Conservation (phyloP, 2,113 vertebrate genomes). For the Toxotes chatareus region DNA sequence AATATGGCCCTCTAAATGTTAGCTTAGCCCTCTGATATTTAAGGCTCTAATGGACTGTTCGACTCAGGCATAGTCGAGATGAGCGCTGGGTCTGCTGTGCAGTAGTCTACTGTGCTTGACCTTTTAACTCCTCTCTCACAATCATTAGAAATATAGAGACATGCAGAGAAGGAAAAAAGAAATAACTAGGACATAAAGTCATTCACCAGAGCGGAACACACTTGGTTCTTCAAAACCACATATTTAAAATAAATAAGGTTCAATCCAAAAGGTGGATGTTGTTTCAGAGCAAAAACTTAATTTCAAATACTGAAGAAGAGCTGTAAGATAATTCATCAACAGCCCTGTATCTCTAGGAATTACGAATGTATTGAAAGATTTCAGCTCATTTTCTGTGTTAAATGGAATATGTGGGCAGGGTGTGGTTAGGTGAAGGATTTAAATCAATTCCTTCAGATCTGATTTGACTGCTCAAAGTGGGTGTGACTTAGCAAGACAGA, state of each 20-base stretch:
- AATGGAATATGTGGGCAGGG: not conserved
- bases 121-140: slow-evolving; percentile 30
- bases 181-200: not conserved
- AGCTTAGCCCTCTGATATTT: slow-evolving; percentile 48
- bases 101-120: slow-evolving; percentile 39
- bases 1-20: slow-evolving; percentile 41
- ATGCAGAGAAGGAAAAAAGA: not conserved
- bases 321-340: not conserved
- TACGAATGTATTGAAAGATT: not conserved
- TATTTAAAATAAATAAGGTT: not conserved
- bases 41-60: slow-evolving; percentile 30
- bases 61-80: slow-evolving; percentile 26
- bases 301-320: not conserved
- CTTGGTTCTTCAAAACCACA: not conserved
- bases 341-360: not conserved
- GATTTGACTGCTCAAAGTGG: not conserved
- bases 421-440: not conserved
- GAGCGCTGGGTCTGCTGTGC: not conserved
- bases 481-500: not conserved
- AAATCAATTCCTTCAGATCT: not conserved
- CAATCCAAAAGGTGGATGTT: not conserved
- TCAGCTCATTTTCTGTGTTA: not conserved
- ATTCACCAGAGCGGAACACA: not conserved
- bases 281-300: not conserved
- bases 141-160: slow-evolving; percentile 20